Evolutionary conservation across 2,113 vertebrate species (phyloP).

Genomic region (Onychostruthus taczanowskii): DNA sequence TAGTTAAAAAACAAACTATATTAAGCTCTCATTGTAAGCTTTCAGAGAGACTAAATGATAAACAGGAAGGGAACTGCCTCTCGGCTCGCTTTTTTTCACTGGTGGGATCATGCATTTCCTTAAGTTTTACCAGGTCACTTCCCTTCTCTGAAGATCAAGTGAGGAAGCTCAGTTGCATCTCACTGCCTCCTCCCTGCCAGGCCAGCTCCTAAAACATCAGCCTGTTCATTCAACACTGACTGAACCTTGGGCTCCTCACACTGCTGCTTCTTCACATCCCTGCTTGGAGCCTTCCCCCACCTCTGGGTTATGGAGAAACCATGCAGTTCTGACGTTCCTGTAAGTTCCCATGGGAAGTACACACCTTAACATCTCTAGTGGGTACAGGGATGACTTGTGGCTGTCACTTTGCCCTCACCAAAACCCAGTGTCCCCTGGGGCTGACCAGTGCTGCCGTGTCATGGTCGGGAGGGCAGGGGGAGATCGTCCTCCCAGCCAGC

Average conservation of each 20-base stretch:
- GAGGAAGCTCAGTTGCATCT: neutral
- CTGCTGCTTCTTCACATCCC: neutral
- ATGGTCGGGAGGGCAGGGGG: neutral
- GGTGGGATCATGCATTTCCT: neutral
- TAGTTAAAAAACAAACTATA: neutral
- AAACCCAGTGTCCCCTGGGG: accelerated
- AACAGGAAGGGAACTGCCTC: neutral
- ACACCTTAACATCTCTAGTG: neutral
- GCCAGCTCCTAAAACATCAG: neutral
- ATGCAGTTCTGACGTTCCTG: neutral
- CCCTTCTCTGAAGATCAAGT: neutral
- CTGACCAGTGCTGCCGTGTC: neutral
- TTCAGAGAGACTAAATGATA: neutral
- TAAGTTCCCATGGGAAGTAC: neutral
- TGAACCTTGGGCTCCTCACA: neutral
- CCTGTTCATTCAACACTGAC: accelerated
- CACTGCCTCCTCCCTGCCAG: neutral
- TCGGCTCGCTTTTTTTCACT: neutral
- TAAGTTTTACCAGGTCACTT: neutral
- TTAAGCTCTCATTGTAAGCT: neutral
- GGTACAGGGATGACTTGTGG: accelerated
- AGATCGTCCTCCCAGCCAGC: accelerated
- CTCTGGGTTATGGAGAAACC: accelerated
- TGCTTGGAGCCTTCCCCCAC: neutral
- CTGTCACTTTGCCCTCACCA: neutral